These are phyloP conservation scores for Pipistrellus pygmaeus DNA, from an alignment of 2,797 vertebrate genomes.

Conservation along the genomic window DNA sequence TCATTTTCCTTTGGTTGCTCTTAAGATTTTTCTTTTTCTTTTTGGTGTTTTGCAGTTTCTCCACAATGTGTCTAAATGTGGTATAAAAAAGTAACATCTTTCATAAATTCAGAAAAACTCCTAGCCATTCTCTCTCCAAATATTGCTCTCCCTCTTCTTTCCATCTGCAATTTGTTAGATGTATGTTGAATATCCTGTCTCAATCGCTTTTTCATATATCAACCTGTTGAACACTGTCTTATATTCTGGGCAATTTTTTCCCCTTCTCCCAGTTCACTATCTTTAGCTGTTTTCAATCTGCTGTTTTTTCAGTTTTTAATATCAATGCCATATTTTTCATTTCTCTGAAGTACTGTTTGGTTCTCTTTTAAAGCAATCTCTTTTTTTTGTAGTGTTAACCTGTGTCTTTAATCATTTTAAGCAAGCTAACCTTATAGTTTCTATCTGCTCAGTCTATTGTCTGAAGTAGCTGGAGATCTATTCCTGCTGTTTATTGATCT, in stretches of 20 bases:
- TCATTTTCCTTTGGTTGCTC: background rate
- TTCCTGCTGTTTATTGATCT: background rate
- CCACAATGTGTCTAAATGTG: background rate
- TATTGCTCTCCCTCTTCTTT: background rate
- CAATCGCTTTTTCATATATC: background rate
- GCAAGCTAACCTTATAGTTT: background rate
- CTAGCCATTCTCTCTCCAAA: background rate
- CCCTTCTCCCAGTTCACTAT: background rate
- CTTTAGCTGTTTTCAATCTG: background rate
- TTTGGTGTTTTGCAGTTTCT: background rate
- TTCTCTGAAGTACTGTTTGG: constrained; percentile 18
- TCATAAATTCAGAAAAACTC: constrained; percentile 10
- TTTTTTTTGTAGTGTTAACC: background rate
- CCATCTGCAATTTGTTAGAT: background rate
- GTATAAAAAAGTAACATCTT: background rate
- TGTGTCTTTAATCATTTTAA: constrained; percentile 17
- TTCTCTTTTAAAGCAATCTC: constrained; percentile 16
- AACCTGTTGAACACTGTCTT: background rate
- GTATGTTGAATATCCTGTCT: background rate
- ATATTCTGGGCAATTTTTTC: background rate
- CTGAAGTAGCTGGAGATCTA: background rate
- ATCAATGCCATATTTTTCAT: background rate
- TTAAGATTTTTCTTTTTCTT: background rate
- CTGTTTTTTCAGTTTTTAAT: constrained; percentile 39
- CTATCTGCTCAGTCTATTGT: background rate